Conservation (phyloP, 2,888 invertebrate species). For the Macropis europaea region DNA sequence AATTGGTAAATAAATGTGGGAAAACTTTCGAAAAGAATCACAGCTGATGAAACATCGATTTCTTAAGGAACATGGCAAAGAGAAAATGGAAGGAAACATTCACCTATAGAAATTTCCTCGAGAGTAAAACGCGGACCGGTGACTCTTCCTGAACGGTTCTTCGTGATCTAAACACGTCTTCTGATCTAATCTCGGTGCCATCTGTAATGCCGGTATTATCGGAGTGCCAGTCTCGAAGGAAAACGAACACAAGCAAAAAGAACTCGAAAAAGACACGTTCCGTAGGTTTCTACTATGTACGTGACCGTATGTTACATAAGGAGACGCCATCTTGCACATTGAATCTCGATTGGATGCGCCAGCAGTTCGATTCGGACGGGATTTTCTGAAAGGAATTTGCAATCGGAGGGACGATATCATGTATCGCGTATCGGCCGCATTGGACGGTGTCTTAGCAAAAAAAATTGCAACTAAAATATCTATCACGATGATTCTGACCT, state of each 20-base stretch:
- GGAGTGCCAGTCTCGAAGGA: background rate
- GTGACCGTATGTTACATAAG: slow-evolving; percentile 43
- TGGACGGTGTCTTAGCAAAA: slow-evolving; percentile 23
- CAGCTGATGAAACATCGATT: background rate
- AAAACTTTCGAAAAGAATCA: background rate
- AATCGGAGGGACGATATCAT: slow-evolving; percentile 45
- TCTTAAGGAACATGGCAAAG: background rate
- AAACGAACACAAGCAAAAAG: slow-evolving; percentile 16
- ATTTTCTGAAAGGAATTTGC: slow-evolving; percentile 49
- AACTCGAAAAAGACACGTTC: slow-evolving; percentile 30
- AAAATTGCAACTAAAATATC: slow-evolving; percentile 46
- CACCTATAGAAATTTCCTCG: background rate
- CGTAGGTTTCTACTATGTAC: slow-evolving; percentile 11
- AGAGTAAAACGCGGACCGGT: background rate
- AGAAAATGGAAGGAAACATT: background rate
- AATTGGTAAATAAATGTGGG: background rate
- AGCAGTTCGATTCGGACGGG: slow-evolving; percentile 38
- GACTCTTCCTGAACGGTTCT: background rate
- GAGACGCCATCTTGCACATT: slow-evolving; percentile 57
- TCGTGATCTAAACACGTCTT: slow-evolving; percentile 16
- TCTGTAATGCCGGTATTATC: slow-evolving; percentile 29
- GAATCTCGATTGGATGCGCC: slow-evolving; percentile 55
- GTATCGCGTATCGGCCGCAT: slow-evolving; percentile 33
- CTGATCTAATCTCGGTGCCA: slow-evolving; percentile 38
- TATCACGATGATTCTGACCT: slow-evolving; percentile 31